These are phyloP conservation scores for Syngnathus typhle DNA, from an alignment of 2,113 vertebrate species.

Conservation along the genomic window DNA sequence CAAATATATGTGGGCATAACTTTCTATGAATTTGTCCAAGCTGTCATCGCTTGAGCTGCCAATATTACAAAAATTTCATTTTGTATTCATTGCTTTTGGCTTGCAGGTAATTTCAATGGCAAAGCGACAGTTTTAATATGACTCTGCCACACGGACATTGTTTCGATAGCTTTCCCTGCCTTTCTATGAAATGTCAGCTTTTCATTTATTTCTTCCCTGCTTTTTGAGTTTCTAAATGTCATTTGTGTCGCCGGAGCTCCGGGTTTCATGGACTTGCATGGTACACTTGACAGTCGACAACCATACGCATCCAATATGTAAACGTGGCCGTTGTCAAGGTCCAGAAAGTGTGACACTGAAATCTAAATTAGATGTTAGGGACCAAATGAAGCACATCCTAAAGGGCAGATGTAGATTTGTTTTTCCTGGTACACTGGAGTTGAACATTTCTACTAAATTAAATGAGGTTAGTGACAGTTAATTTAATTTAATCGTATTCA, in stretches of 20 bases:
- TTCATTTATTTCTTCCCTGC: conserved; percentile 7
- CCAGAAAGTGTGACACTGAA: not conserved
- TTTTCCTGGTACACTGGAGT: not conserved
- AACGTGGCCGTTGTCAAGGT: not conserved
- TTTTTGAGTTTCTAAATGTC: conserved; percentile 21
- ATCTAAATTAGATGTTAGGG: not conserved
- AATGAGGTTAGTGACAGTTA: no score
- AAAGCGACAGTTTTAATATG: conserved; percentile 2
- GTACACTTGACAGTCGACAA: conserved; percentile 8
- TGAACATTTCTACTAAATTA: no score
- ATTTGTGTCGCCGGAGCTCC: conserved; percentile 5
- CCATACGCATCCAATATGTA: conserved; percentile 9
- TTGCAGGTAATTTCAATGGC: conserved; percentile 29
- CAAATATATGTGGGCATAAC: not conserved
- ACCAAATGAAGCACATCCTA: conserved; percentile 17
- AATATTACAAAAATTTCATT: not conserved
- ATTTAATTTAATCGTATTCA: no score
- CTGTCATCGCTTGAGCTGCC: not conserved
- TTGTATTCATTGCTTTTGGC: conserved; percentile 2
- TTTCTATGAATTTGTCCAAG: not conserved
- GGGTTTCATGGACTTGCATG: conserved; percentile 3
- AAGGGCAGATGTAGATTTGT: not conserved
- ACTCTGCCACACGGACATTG: not conserved
- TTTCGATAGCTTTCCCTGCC: conserved; percentile 14
- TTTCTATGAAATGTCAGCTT: conserved; percentile 39